Conservation (phyloP, 2,888 invertebrate species). For the Aelia acuminata region DNA sequence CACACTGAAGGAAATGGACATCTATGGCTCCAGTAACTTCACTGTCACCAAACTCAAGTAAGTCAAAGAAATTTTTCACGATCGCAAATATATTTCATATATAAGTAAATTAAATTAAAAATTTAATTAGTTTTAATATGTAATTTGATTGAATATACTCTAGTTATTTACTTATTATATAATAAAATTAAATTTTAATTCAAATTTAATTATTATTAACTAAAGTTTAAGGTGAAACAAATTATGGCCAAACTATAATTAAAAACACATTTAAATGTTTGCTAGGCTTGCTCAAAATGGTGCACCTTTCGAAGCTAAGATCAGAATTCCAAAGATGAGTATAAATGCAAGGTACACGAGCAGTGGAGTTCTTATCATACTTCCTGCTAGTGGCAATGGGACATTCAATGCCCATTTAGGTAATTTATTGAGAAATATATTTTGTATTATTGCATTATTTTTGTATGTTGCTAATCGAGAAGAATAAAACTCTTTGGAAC, state of each 20-base stretch:
- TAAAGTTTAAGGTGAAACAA: too few relatives aligned
- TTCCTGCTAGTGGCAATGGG: constrained; percentile 81
- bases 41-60: constrained; percentile 71
- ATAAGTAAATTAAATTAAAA: too few relatives aligned
- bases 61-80: too few relatives aligned
- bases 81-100: too few relatives aligned
- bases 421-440: constrained; percentile 59
- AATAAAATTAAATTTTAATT: too few relatives aligned
- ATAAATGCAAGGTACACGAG: constrained; percentile 79
- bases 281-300: constrained; percentile 73
- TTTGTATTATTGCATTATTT: not conserved
- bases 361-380: constrained; percentile 78
- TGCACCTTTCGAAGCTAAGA: constrained; percentile 77
- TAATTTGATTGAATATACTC: too few relatives aligned
- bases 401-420: constrained; percentile 78
- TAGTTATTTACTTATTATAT: too few relatives aligned
- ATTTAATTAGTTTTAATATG: too few relatives aligned
- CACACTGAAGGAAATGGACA: constrained; percentile 70
- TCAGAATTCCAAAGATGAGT: constrained; percentile 77
- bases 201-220: too few relatives aligned
- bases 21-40: constrained; percentile 71
- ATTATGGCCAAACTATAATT: too few relatives aligned
- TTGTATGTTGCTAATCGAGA: not conserved
- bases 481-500: not conserved
- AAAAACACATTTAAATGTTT: not conserved